These are phyloP conservation scores for Tetramorium bicarinatum DNA, from an alignment of 2,888 invertebrate species.

Conservation along the genomic window DNA sequence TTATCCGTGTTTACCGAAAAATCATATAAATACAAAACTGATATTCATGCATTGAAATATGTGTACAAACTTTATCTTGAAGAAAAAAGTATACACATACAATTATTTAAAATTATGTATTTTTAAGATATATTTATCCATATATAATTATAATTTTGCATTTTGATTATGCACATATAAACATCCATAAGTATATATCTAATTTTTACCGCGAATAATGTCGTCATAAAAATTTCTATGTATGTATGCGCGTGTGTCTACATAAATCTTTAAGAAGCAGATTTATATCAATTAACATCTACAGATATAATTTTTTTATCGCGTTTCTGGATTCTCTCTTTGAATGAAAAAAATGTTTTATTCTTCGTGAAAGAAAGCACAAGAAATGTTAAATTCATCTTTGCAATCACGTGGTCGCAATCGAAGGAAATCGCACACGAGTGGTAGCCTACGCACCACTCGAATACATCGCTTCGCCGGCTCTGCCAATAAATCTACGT, in stretches of 20 bases:
- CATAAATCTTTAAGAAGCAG: not conserved
- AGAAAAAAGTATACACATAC: not conserved
- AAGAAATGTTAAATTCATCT: constrained; percentile 58
- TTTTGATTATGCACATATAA: not conserved
- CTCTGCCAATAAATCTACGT: constrained; percentile 76
- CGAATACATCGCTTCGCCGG: constrained; percentile 47
- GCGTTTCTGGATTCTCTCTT: not conserved
- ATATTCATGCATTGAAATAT: not conserved
- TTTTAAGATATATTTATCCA: not conserved
- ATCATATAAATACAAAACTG: not conserved
- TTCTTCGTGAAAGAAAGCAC: constrained; percentile 51
- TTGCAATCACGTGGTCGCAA: constrained; percentile 60
- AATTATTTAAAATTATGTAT: not conserved
- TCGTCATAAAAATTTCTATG: not conserved
- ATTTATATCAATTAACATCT: not conserved
- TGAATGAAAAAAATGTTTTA: constrained; percentile 48
- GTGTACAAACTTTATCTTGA: not conserved
- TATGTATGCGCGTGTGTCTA: not conserved
- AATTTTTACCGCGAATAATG: not conserved
- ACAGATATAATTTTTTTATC: not conserved
- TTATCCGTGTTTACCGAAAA: constrained; percentile 11
- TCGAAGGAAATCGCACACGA: constrained; percentile 58
- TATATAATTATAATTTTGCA: not conserved
- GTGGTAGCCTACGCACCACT: constrained; percentile 58
- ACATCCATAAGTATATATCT: not conserved